These are phyloP conservation scores for Cebidichthys violaceus DNA, from an alignment of 2,113 vertebrate genomes.

Conservation along the genomic window DNA sequence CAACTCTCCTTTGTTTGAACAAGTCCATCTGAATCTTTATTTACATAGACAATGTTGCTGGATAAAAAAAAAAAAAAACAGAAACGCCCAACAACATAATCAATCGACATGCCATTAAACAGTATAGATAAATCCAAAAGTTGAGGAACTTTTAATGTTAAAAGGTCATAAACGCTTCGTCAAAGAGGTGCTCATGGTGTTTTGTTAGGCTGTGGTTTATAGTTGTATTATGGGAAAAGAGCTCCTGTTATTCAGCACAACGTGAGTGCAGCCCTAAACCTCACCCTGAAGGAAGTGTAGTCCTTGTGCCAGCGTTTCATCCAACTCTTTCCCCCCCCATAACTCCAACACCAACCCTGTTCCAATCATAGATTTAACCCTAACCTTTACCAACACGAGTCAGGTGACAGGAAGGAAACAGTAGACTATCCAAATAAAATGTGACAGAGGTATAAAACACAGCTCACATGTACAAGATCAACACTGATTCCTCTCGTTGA, in stretches of 20 bases:
- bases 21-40: constrained; percentile 1
- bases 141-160: background rate
- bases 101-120: background rate
- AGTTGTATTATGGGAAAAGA: background rate
- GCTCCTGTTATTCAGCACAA: background rate
- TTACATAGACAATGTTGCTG: background rate
- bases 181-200: background rate
- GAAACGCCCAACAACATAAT: background rate
- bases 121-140: background rate
- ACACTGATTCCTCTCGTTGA: background rate
- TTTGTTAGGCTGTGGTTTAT: background rate
- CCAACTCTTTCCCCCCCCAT: background rate
- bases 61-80: background rate
- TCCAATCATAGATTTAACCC: no score
- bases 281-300: background rate
- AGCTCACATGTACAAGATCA: background rate
- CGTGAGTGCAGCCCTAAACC: background rate
- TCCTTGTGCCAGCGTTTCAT: background rate
- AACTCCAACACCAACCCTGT: background rate
- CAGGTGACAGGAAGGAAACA: constrained; percentile 10
- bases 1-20: constrained; percentile 36
- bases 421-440: constrained; percentile 29
- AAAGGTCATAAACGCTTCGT: background rate
- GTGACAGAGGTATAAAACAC: constrained; percentile 14
- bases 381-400: background rate